A percentile compares a stretch with the other conserved stretches of the same genome.
These are phyloP conservation scores for Phrynocephalus guinanensis DNA, from an alignment of 2,797 vertebrate species.

Conservation along the genomic window DNA sequence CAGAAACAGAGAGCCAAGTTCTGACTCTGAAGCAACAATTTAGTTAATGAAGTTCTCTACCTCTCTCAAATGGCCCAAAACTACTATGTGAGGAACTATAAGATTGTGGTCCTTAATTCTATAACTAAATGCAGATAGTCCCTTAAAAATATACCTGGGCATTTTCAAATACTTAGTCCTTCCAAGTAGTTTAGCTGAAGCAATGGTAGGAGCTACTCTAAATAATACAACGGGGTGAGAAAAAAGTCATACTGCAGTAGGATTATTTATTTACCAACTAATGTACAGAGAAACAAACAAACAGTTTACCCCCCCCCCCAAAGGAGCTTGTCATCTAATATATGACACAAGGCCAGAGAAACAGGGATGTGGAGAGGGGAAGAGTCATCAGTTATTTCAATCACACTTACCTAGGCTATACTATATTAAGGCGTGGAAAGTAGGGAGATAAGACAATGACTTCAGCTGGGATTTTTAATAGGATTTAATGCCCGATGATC, in stretches of 20 bases:
- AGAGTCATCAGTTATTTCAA: too few species aligned
- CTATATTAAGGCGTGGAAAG: too few species aligned
- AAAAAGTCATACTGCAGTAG: neutral
- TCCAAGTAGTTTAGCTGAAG: neutral
- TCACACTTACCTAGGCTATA: too few species aligned
- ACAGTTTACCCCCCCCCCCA: neutral
- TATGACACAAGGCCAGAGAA: too few species aligned
- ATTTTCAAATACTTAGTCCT: neutral
- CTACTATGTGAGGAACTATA: constrained; percentile 12
- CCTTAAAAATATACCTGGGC: neutral
- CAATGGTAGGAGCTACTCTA: neutral
- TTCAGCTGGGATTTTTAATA: too few species aligned
- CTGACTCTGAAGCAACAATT: neutral
- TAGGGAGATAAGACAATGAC: too few species aligned
- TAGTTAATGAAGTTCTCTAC: neutral
- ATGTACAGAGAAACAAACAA: neutral
- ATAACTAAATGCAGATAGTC: constrained; percentile 1
- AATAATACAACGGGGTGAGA: neutral
- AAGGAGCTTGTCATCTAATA: neutral
- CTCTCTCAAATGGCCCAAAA: constrained; percentile 1
- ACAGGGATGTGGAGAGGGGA: too few species aligned
- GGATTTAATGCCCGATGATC: too few species aligned
- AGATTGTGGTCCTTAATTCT: constrained; percentile 15
- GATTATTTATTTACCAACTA: neutral
- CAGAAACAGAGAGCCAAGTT: neutral